These are phyloP conservation scores for Amphipyra berbera DNA, from an alignment of 2,888 invertebrate species.

Conservation along the genomic window DNA sequence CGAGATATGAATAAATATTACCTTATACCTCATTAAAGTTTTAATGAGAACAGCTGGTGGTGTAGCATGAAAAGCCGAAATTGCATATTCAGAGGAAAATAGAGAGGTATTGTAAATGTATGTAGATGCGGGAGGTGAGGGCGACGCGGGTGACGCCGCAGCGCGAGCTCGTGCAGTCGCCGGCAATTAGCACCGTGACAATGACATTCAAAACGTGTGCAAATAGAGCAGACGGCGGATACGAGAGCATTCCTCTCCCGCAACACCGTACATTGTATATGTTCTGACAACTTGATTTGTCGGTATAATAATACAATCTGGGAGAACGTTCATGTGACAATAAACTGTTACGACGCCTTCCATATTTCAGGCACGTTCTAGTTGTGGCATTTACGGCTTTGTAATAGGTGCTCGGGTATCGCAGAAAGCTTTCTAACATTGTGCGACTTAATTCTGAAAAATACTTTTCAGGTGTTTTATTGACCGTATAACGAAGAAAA, in stretches of 20 bases:
- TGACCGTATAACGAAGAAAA: conserved; percentile 1
- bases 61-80: conserved; percentile 59
- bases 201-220: conserved; percentile 88
- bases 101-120: conserved; percentile 65
- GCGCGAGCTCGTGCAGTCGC: conserved; percentile 62
- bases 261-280: conserved; percentile 43
- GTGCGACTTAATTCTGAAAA: conserved; percentile 33
- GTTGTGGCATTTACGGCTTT: conserved; percentile 58
- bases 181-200: conserved; percentile 85
- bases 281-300: conserved; percentile 56
- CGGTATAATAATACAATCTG: conserved; percentile 56
- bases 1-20: conserved; percentile 57
- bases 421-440: conserved; percentile 28
- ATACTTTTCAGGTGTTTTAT: conserved; percentile 29
- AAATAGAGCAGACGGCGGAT: conserved; percentile 76
- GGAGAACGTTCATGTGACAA: conserved; percentile 48
- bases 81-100: conserved; percentile 66
- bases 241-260: conserved; percentile 53
- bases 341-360: conserved; percentile 54
- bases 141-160: conserved; percentile 44
- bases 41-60: conserved; percentile 63
- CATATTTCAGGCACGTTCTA: conserved; percentile 58
- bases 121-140: conserved; percentile 58
- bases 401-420: conserved; percentile 48
- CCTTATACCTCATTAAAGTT: conserved; percentile 63